These are phyloP conservation scores for Danio aesculapii DNA, from an alignment of 2,797 vertebrate species.

Conservation along the genomic window DNA sequence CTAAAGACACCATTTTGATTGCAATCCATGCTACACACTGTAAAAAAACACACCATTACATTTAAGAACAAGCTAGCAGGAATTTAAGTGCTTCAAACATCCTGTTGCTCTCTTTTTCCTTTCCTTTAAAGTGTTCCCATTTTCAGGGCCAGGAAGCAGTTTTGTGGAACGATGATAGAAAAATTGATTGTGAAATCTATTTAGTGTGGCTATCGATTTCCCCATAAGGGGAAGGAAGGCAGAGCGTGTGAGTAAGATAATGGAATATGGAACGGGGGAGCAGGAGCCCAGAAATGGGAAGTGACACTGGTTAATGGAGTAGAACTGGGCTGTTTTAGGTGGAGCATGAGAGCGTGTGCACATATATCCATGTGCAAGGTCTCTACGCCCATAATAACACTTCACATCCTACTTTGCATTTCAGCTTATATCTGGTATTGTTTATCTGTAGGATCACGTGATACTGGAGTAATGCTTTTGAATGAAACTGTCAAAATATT, in stretches of 20 bases:
- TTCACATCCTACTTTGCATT: neutral
- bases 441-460: neutral
- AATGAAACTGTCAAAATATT: neutral
- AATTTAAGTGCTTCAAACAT: conserved; percentile 1
- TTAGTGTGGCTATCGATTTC: conserved; percentile 67
- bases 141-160: conserved; percentile 53
- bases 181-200: conserved; percentile 70
- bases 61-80: neutral
- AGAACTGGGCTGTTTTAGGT: conserved; percentile 60
- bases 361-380: conserved; percentile 14
- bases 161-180: conserved; percentile 64
- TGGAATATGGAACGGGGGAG: conserved; percentile 60
- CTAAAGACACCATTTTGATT: too few species aligned
- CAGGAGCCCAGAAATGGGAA: conserved; percentile 61
- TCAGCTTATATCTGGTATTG: neutral
- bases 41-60: neutral
- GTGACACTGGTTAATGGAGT: conserved; percentile 66
- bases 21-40: neutral
- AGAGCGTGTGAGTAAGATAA: conserved; percentile 57
- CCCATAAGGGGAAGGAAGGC: conserved; percentile 59
- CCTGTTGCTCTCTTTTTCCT: conserved; percentile 19
- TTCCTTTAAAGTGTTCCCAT: conserved; percentile 26
- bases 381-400: conserved; percentile 4
- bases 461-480: neutral
- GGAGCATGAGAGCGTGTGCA: conserved; percentile 28